phyloP scores from a whole-genome alignment of 1,140 invertebrate species.

The Drosophila kurseongensis region DNA sequence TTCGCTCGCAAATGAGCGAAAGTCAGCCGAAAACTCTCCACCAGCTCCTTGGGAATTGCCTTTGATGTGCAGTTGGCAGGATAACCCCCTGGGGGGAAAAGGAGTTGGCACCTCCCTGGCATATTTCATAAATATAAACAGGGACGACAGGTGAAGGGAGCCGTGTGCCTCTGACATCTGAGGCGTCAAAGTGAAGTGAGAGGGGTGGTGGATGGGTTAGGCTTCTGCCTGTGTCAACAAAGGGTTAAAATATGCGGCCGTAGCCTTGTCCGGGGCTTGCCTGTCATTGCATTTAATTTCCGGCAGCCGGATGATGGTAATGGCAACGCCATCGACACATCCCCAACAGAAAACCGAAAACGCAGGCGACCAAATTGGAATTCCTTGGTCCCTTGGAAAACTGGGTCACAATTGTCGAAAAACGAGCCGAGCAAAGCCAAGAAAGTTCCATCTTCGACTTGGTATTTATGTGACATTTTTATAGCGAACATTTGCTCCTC shows the following conservation, averaged over 20 bases:
- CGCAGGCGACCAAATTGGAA: constrained; percentile 63
- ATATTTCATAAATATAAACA: constrained; percentile 64
- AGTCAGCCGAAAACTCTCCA: constrained; percentile 38
- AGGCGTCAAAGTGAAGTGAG: constrained; percentile 35
- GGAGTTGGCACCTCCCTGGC: constrained; percentile 45
- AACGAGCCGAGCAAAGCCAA: constrained; percentile 35
- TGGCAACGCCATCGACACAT: constrained; percentile 56
- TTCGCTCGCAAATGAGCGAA: constrained; percentile 49
- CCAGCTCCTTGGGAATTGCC: constrained; percentile 59
- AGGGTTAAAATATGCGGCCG: constrained; percentile 63
- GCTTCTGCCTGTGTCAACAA: constrained; percentile 53
- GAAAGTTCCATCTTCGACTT: constrained; percentile 61
- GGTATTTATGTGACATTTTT: constrained; percentile 81
- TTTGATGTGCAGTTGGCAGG: constrained; percentile 68
- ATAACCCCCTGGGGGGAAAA: constrained; percentile 2
- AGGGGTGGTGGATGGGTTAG: constrained; percentile 8
- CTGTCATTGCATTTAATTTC: constrained; percentile 79
- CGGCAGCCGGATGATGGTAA: constrained; percentile 63
- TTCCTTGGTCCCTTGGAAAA: constrained; percentile 60
- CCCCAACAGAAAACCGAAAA: constrained; percentile 30
- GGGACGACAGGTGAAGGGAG: constrained; percentile 58
- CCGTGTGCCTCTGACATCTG: constrained; percentile 39
- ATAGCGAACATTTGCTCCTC: constrained; percentile 58
- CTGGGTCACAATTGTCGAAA: constrained; percentile 63
- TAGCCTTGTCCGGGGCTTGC: constrained; percentile 46